phyloP scores from a whole-genome alignment of 2,888 invertebrate genomes.

The Brenthis daphne region DNA sequence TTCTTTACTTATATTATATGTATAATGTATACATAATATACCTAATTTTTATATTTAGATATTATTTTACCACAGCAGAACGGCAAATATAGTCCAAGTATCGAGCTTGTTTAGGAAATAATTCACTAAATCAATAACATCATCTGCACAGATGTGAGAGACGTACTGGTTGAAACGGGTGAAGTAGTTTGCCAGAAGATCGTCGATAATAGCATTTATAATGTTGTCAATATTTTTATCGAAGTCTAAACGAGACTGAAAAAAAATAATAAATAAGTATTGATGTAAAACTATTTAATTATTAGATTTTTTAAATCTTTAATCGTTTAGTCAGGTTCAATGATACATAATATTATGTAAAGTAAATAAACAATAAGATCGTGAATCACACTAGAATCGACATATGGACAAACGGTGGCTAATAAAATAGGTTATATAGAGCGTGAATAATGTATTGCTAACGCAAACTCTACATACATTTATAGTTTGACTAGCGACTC shows the following conservation, averaged over 20 bases:
- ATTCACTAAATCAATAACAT: constrained; percentile 47
- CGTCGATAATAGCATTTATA: constrained; percentile 56
- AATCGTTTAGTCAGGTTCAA: not conserved
- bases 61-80: constrained; percentile 39
- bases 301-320: not conserved
- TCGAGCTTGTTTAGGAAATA: constrained; percentile 47
- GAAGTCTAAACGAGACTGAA: constrained; percentile 57
- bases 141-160: constrained; percentile 39
- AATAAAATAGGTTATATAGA: constrained; percentile 30
- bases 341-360: not conserved
- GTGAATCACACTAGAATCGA: constrained; percentile 33
- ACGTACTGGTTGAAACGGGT: constrained; percentile 55
- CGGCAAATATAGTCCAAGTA: constrained; percentile 47
- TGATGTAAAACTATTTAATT: too few relatives aligned
- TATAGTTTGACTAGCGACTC: not conserved
- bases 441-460: constrained; percentile 30
- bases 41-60: too few relatives aligned
- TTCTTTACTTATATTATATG: not conserved
- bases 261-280: constrained; percentile 23
- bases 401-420: constrained; percentile 25
- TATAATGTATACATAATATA: too few relatives aligned
- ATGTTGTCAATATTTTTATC: constrained; percentile 63
- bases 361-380: constrained; percentile 33
- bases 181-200: constrained; percentile 55
- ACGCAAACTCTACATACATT: not conserved